Evolutionary conservation across 2,888 invertebrate species (phyloP), one percentile per base, ranked within the genome.

Genomic region (Psylliodes chrysocephalus): DNA sequence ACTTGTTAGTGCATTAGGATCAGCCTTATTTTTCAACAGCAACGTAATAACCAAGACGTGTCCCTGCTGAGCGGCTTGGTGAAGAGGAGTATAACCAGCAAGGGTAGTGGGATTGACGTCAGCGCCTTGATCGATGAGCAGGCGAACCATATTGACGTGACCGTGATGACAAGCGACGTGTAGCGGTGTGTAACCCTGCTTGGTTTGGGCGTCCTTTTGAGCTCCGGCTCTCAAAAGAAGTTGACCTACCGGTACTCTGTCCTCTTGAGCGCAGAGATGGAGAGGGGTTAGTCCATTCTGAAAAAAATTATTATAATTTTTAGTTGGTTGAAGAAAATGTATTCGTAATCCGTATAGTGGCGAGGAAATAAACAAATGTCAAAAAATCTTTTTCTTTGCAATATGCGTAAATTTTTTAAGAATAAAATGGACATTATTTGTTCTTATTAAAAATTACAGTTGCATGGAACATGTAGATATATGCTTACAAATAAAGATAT

Each of bases 101-200:
- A 88, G 86, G 0, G 93, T 93, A 42, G 85, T 86, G 2, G 91
- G 90, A 69, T 93, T 90, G 53, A 98, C 94, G 74, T 93, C 91
- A 0, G 97, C 97, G 60, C 91, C 91, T 66, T 95, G 92, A 68
- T 94, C 94, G 47, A 98, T 85, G 59, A 99, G 86, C 80, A 94
- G 92, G 63, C 92, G 88, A 10, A 98, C 94, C 87, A 96, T 94
- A 67, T 93, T 93, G 57, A 93, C 88, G 83, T 96, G 97, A 0
- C 98, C 98, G 82, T 97, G 96, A 81, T 99, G 98, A 56, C 96
- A 95, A 3, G 98, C 97, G 7, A 98, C 94, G 83, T 99, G 98
- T 44, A 99, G 86, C 0, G 98, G 96, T 1, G 97, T 94, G 85
- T 97, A 96, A 0, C 98, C 98, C 71, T 95, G 90, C 70, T 91